Base-by-base conservation (phyloP, 2,888 invertebrate genomes). In the Hipparchia sbordonii region DNA sequence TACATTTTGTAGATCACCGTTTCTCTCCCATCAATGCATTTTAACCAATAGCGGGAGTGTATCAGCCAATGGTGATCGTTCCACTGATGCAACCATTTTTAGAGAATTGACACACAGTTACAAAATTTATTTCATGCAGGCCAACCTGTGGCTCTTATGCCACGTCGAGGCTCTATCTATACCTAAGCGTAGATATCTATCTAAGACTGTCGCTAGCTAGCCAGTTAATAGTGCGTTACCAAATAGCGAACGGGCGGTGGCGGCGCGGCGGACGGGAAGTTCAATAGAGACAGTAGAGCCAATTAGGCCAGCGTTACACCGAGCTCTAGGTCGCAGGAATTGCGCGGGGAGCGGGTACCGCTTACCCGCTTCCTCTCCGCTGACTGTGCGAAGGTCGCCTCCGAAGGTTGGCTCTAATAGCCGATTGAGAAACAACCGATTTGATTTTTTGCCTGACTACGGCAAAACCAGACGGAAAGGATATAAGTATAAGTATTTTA, bases 301-400 rank as follows among this genome's bases (percentile, higher is more conserved):
- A 70, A 72, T 70, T 72, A 73, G 74, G 72, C 13, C 71, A 8
- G 56, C 59, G 57, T 4, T 23, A 13, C 57, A 57, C 39, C 62
- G 72, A 63, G 72, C 70, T 77, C 76, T 79, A 76, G 77, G 76
- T 71, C 79, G 77, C 62, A 76, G 76, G 78, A 79, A 76, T 74
- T 76, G 73, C 73, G 70, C 71, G 78, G 79, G 80, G 79, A 79
- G 75, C 76, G 74, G 46, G 72, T 70, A 62, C 72, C 45, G 76
- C 5, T 39, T 39, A 39, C 39, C 5, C 5, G 39, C 73, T 77
- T 79, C 79, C 78, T 79, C 75, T 65, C 70, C 68, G 54, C 65
- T 72, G 33, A 39, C 59, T 9, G 9, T 4, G 74, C 73, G 54
- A 77, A 79, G 80, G 80, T 71, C 78, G 71, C 56, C 70, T 60